Evolutionary conservation across 2,888 invertebrate genomes (phyloP).

Genomic region (Yponomeuta sedellus): DNA sequence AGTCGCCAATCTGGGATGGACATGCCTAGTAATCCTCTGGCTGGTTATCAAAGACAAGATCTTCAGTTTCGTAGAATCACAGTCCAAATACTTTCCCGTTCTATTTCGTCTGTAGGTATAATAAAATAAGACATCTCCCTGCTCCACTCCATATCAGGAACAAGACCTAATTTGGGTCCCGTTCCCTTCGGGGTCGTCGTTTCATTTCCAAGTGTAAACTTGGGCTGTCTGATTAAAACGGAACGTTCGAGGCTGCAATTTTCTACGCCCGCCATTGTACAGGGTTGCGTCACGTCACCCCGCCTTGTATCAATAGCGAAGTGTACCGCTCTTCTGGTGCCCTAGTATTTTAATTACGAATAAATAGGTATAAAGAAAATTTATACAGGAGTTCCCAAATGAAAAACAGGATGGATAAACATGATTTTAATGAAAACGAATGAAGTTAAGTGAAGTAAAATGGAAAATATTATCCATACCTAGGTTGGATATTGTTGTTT

Average conservation of each 20-base stretch:
- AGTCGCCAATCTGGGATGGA: too few species aligned
- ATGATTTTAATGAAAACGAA: not conserved
- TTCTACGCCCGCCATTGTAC: not conserved
- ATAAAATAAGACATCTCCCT: too few species aligned
- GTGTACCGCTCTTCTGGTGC: not conserved
- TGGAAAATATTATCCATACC: not conserved
- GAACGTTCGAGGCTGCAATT: not conserved
- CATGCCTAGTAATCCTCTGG: too few species aligned
- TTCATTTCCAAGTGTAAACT: not conserved
- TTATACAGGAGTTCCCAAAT: not conserved
- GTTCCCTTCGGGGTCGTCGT: not conserved
- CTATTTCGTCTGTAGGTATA: not conserved
- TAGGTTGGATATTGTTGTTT: not conserved
- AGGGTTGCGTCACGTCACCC: not conserved
- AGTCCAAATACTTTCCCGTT: not conserved
- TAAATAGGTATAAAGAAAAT: not conserved
- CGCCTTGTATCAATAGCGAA: not conserved
- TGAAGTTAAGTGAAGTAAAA: not conserved
- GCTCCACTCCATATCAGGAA: not conserved
- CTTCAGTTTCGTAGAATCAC: too few species aligned
- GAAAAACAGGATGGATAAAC: not conserved
- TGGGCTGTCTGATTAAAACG: not conserved
- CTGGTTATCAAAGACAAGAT: too few species aligned
- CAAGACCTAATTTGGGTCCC: not conserved
- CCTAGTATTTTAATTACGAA: not conserved